Base-by-base conservation (phyloP, 2,797 vertebrate species). In the Phaenicophaeus curvirostris region DNA sequence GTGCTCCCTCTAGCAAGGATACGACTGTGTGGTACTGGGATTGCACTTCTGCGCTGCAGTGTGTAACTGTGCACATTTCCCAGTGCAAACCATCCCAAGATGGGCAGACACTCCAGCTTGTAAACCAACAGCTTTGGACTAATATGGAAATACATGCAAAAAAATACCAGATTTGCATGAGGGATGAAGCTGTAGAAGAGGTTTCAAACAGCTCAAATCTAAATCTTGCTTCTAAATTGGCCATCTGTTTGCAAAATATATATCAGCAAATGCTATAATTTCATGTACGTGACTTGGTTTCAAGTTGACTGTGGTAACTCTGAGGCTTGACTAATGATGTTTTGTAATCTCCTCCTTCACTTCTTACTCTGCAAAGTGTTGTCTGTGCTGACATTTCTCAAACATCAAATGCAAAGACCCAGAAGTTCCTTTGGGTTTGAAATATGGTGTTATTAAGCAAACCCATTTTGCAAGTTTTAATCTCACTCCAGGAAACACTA, bases 381-480 rank as follows among this genome's bases (percentile, higher is more conserved):
- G 24, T 55, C 21, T 31, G 25, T n/a, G 39, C 24, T 1, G 30
- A 50, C 14, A 39, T 97, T 97, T 96, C 94, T 95, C 91, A 95
- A 90, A 42, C 35, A 65, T 9, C 23, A 23, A 95, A 79, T 68
- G n/a, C 57, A 77, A 74, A 94, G 46, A 53, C 75, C 91, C 90
- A 42, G 14, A 37, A 51, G 67, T 94, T 87, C 83, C n/a, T 91
- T 61, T 79, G 66, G 74, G 75, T 89, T 78, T 79, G 82, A 89
- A 92, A 91, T 46, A 37, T 0, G 1, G 28, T 19, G 17, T 50
- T 87, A 37, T 96, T 94, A 92, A 85, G 92, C 94, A 97, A 97
- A n/a, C 3, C 25, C 25, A 3, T 96, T 94, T 97, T 89, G 93
- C 92, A 93, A 96, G 41, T 72, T 88, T 69, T 82, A 79, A 63